These are phyloP conservation scores for Hycleus phaleratus DNA, from an alignment of 1,140 invertebrate species.

Conservation along the genomic window DNA sequence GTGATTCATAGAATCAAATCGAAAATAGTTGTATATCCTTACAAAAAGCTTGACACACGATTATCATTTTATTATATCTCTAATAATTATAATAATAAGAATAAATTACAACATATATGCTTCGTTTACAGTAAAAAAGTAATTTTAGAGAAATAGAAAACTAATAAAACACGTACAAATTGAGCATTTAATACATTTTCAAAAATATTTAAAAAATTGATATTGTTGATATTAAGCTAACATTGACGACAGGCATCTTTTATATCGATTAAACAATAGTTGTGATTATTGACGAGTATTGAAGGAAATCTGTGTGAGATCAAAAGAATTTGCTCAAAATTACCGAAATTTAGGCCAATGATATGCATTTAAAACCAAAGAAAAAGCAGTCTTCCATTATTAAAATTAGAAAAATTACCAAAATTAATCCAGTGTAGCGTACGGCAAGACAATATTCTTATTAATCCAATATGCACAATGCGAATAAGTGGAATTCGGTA, in stretches of 20 bases:
- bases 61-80: too few relatives aligned
- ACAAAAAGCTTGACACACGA: constrained; percentile 1
- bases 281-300: background rate
- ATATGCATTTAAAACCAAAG: background rate
- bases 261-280: background rate
- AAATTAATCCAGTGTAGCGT: constrained; percentile 53
- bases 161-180: too few relatives aligned
- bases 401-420: background rate
- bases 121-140: too few relatives aligned
- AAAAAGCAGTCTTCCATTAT: background rate
- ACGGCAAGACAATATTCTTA: constrained; percentile 63
- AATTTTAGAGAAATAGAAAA: too few relatives aligned
- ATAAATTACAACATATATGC: constrained; percentile 9
- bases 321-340: background rate
- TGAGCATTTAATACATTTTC: too few relatives aligned
- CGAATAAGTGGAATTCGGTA: constrained; percentile 52
- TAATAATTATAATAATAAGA: background rate
- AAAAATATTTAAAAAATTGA: too few relatives aligned
- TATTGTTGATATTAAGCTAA: too few relatives aligned
- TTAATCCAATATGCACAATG: constrained; percentile 69
- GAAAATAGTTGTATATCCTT: constrained; percentile 7
- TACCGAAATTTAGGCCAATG: background rate
- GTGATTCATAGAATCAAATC: constrained; percentile 13
- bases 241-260: background rate
- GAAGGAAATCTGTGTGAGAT: background rate